Evolutionary conservation across 2,888 invertebrate species (phyloP), one percentile per base, ranked within the genome.

Genomic region (Nomada ruficornis): DNA sequence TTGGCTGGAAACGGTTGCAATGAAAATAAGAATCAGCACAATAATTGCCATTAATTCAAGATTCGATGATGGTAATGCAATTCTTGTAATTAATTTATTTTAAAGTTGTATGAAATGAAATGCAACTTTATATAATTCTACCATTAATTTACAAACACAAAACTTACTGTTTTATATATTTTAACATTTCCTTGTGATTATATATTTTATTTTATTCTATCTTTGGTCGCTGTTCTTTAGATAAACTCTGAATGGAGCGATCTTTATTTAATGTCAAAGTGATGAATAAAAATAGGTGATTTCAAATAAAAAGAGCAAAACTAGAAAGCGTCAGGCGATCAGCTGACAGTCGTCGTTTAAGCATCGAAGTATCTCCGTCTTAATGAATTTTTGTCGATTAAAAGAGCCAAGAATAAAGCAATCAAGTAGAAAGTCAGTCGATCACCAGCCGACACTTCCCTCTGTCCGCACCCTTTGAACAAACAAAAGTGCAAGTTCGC

Each of bases 401-500:
- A 1, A 47, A 23, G 57, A 44, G 26, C 26, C 44, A 13, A 1
- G 1, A 57, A 65, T 20, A 65, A 65, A 18, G 50, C 18, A 23
- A 29, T 13, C 3, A 42, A n/a, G 47, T 74, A 60, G 74, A 67
- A 74, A 74, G 67, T 74, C 2, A 13, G 20, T 50, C 15, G 29
- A 52, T 44, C 59, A 9, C 62, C 52, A 3, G 7, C 36, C 26
- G 15, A 20, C 20, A 11, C 15, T 50, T 29, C 11, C 20, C 42
- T n/a, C 36, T 50, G 47, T 29, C 44, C 18, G 50, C 15, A 47
- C 44, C 55, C 29, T 64, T 65, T 47, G 13, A 47, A 0, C 20
- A 13, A 18, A 47, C 23, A 26, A 65, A 50, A 52, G 18, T 18
- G 36, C 11, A 55, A 47, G 47, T 59, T 20, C 23, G 67, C 59